These are phyloP conservation scores for Premnoplex brunnescens DNA, from an alignment of 2,797 vertebrate species.

Conservation along the genomic window DNA sequence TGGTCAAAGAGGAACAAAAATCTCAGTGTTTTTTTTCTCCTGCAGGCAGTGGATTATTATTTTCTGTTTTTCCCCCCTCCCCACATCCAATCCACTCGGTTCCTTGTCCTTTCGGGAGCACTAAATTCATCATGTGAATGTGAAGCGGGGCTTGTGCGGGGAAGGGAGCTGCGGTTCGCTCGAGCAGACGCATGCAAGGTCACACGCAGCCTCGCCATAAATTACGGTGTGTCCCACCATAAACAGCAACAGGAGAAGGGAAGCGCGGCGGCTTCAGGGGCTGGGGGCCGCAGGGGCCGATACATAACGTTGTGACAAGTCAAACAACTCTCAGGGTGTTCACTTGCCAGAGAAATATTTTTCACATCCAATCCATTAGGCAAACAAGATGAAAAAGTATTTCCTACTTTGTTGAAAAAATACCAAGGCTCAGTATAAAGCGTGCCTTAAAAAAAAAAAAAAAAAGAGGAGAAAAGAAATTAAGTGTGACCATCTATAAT, in stretches of 20 bases:
- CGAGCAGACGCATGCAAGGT: constrained; percentile 56
- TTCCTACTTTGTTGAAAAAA: constrained; percentile 48
- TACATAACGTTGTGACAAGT: constrained; percentile 55
- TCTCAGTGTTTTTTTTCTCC: constrained; percentile 11
- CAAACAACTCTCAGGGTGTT: constrained; percentile 59
- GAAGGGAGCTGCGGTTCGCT: background rate
- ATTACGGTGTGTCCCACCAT: constrained; percentile 11
- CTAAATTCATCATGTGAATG: constrained; percentile 48
- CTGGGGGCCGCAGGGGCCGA: constrained; percentile 13
- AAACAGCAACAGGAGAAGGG: constrained; percentile 55
- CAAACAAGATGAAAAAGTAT: constrained; percentile 57
- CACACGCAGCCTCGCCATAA: constrained; percentile 57
- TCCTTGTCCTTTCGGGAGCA: constrained; percentile 44
- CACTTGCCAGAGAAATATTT: constrained; percentile 55
- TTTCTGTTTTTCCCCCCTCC: background rate
- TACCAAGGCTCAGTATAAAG: background rate
- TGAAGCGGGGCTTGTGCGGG: constrained; percentile 31
- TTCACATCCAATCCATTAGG: constrained; percentile 62
- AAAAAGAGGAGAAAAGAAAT: background rate
- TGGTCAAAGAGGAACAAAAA: constrained; percentile 29
- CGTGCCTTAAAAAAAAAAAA: background rate
- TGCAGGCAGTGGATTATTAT: background rate
- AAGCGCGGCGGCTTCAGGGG: constrained; percentile 3
- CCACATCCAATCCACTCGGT: background rate
- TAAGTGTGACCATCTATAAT: constrained; percentile 18